Conservation (phyloP, 2,888 invertebrate species). For the Muschampia plurimacula region DNA sequence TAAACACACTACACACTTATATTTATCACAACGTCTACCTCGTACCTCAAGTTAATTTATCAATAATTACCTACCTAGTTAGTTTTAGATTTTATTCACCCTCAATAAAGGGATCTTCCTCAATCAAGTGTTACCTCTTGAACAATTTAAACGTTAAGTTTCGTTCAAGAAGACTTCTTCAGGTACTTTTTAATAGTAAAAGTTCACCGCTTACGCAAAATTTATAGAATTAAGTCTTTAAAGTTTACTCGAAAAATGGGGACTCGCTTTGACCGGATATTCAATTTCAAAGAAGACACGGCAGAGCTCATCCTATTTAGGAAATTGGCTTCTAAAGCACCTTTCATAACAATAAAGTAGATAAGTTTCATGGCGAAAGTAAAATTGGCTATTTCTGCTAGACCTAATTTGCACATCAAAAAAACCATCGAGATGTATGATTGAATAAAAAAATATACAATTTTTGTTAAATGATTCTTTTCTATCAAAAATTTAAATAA, state of each 20-base stretch:
- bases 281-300: slow-evolving; percentile 27
- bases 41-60: background rate
- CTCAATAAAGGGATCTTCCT: background rate
- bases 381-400: slow-evolving; percentile 19
- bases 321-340: slow-evolving; percentile 31
- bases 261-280: slow-evolving; percentile 18
- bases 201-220: slow-evolving; percentile 21
- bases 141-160: background rate
- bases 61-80: background rate
- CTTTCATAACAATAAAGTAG: slow-evolving; percentile 25
- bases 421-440: background rate
- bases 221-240: slow-evolving; percentile 22
- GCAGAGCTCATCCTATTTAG: slow-evolving; percentile 29
- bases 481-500: too few species aligned
- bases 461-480: too few species aligned
- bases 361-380: slow-evolving; percentile 24
- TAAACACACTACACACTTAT: background rate
- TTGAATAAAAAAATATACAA: background rate
- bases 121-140: background rate
- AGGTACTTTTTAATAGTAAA: slow-evolving; percentile 15
- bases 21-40: background rate
- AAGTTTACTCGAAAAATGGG: slow-evolving; percentile 18
- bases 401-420: slow-evolving; percentile 6
- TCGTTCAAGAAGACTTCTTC: slow-evolving; percentile 16
- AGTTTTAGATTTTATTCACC: background rate